Percentiles rank a stretch among this genome's conserved stretches.
phyloP scores from a whole-genome alignment of 2,113 vertebrate genomes.

The Pristiophorus japonicus region DNA sequence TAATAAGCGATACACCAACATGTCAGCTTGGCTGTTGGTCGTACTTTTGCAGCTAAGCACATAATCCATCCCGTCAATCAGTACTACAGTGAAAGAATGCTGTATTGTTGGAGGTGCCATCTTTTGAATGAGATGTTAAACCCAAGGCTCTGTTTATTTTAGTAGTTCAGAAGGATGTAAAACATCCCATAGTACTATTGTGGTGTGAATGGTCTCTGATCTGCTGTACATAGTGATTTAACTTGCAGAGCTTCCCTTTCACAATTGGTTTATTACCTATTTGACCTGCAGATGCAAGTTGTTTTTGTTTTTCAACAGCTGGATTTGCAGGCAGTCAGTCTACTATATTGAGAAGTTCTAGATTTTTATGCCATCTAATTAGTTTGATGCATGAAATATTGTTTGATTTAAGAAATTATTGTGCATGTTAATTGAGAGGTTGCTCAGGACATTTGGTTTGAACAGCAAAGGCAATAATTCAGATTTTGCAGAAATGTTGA shows the following conservation, averaged over 20 bases:
- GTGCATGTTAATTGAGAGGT: background rate
- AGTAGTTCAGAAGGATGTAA: background rate
- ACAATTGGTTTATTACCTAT: background rate
- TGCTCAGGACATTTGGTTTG: background rate
- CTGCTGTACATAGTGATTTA: background rate
- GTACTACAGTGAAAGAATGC: no score
- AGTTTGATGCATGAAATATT: background rate
- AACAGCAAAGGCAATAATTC: background rate
- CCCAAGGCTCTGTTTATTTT: background rate
- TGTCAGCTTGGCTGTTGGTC: no score
- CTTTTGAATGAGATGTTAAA: background rate
- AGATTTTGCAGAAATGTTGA: background rate
- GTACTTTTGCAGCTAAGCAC: no score
- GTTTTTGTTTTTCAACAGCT: no score
- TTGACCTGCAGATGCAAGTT: background rate
- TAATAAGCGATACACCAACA: no score
- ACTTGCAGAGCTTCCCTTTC: background rate
- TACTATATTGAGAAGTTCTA: no score
- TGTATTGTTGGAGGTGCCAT: no score
- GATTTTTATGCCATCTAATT: background rate
- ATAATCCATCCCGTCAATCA: no score
- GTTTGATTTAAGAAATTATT: background rate
- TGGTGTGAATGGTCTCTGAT: background rate
- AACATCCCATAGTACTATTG: background rate
- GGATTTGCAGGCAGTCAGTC: background rate